Base-by-base conservation (phyloP, 1,140 invertebrate species). In the Drosophila sturtevanti region DNA sequence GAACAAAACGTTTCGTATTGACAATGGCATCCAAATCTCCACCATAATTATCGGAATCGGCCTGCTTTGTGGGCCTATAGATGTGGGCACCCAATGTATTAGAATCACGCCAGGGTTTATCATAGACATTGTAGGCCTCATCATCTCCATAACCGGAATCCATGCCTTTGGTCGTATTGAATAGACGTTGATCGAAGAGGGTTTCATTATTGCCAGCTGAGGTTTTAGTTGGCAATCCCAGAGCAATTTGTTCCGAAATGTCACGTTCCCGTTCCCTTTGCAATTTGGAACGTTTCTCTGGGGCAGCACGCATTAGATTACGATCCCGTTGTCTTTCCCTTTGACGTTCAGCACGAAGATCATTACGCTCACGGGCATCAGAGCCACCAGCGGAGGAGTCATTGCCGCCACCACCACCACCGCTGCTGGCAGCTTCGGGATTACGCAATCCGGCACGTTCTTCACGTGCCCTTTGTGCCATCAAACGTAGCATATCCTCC, bases 91-190 rank as follows among this genome's bases (percentile, higher is more conserved):
- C 97, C 63, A 99, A 93, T 0, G 95, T 95, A 70, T 96, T 96
- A 16, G 95, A 93, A 80, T 97, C 96, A 60, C 97, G 94, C 97
- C 97, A 98, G 0, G 97, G 96, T 92, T 98, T 98, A 92, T 99
- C 98, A 92, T 99, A 99, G 0, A 99, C 98, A 92, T 97, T 98
- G 92, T 99, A 99, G 0, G 96, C 96, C 85, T 99, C 99, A 82
- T 99, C 99, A 87, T 99, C 98, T 4, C 95, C 98, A 93, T 98
- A 99, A 6, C 99, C 99, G 89, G 96, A 97, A 87, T 98, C 98
- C 95, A 99, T 96, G 56, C 99, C 99, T 92, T 98, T 97, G 37
- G 94, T 96, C 73, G 98, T 98, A 89, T 99, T 99, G 91, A 99
- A 99, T 2, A 99, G 93, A 55, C 99, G 93, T 81, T 98, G 97